Base-by-base conservation (phyloP, 2,797 vertebrate genomes). In the Denticeps clupeoides region DNA sequence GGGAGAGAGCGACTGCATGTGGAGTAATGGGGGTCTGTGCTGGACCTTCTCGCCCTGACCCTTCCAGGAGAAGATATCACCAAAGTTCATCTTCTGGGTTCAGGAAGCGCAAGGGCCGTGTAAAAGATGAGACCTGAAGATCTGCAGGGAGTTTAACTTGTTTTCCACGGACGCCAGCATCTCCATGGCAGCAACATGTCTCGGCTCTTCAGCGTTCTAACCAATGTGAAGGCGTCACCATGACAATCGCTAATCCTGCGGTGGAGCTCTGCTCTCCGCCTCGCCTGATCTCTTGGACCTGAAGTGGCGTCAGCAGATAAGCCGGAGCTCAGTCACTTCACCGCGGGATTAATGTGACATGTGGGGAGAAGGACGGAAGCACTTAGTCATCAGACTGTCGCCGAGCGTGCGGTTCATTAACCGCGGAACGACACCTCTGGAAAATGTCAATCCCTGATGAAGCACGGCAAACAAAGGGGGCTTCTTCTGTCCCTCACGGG, bases 141-240 rank as follows among this genome's bases (percentile, higher is more conserved):
- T n/a, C n/a, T n/a, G n/a, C n/a, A n/a, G n/a, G n/a, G n/a, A n/a
- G n/a, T n/a, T n/a, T n/a, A n/a, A n/a, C n/a, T n/a, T n/a, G n/a
- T n/a, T n/a, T n/a, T n/a, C n/a, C n/a, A n/a, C n/a, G 11, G 41
- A 55, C 18, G 10, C 3, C 41, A 50, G 32, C 4, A 42, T 68
- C 58, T 56, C 54, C 63, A 60, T 51, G 52, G 62, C 10, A 9
- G 22, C 45, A 1, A 21, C 2, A 32, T 47, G 31, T 41, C 15
- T 49, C 19, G 56, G 25, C 47, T 26, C 4, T 3, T 11, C 37
- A 45, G 15, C 42, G 25, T 15, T 40, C 27, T 4, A 25, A 4
- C 28, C 46, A 28, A 5, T 9, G 35, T 16, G 16, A 38, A 1
- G 16, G 18, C 18, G 38, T 38, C 35, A 35, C 35, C 35, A 11